These are phyloP conservation scores for Orycteropus afer DNA, from an alignment of 2,113 vertebrate species.

Conservation along the genomic window DNA sequence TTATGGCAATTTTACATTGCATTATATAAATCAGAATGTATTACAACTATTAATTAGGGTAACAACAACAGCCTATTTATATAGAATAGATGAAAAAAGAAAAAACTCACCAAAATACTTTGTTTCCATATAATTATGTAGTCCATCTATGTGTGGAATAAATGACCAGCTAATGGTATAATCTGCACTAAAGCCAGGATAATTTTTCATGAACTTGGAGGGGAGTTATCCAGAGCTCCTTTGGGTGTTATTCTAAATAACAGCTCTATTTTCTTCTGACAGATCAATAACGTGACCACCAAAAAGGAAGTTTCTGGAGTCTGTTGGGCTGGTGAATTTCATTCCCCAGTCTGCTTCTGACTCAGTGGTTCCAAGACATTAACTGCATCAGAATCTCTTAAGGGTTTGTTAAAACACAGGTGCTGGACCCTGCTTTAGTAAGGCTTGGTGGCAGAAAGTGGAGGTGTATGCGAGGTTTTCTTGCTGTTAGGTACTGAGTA, in stretches of 20 bases:
- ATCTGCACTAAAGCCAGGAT: conserved; percentile 33
- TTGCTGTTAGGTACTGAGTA: neutral
- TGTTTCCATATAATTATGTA: conserved; percentile 49
- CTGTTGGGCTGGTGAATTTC: neutral
- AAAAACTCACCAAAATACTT: conserved; percentile 18
- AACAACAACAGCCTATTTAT: conserved; percentile 46
- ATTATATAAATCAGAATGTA: conserved; percentile 66
- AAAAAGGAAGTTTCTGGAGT: neutral
- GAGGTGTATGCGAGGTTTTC: too few species aligned
- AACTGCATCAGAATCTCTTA: neutral
- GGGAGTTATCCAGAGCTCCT: conserved; percentile 11
- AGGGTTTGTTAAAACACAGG: neutral
- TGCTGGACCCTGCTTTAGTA: neutral
- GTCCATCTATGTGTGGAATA: conserved; percentile 46
- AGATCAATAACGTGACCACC: conserved; percentile 6
- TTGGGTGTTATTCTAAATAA: neutral
- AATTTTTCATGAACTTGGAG: conserved; percentile 39
- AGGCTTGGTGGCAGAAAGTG: neutral
- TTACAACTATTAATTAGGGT: conserved; percentile 56
- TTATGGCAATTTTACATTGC: conserved; percentile 52
- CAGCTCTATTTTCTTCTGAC: conserved; percentile 1
- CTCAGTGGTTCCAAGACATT: neutral
- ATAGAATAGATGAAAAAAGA: conserved; percentile 51
- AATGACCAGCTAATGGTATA: conserved; percentile 39
- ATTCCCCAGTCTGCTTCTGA: neutral